Evolutionary conservation across 2,113 vertebrate genomes (phyloP).

Genomic region (Triplophysa siluroides): DNA sequence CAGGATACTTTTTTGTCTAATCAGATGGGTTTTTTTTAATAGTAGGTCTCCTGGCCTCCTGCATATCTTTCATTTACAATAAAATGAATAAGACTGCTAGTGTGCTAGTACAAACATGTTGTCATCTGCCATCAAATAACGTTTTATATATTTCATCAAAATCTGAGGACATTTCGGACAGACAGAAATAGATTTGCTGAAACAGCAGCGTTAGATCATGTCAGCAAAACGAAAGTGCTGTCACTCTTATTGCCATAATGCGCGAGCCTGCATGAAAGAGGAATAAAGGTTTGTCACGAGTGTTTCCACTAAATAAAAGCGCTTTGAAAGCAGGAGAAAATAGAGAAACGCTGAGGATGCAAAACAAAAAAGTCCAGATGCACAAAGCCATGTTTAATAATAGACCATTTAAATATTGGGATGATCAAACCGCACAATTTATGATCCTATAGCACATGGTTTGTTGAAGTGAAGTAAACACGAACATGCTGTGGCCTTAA

Average conservation of each 20-base stretch:
- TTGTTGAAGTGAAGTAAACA: slow-evolving; percentile 44
- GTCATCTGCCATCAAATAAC: neutral
- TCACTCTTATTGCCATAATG: neutral
- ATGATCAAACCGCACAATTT: slow-evolving; percentile 2
- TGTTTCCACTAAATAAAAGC: slow-evolving; percentile 47
- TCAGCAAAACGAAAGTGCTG: neutral
- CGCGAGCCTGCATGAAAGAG: slow-evolving; percentile 27
- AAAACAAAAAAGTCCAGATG: neutral
- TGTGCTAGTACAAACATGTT: neutral
- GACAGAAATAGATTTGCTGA: neutral
- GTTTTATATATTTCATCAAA: neutral
- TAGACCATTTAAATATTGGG: neutral
- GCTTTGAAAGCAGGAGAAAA: slow-evolving; percentile 61
- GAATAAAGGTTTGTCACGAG: slow-evolving; percentile 63
- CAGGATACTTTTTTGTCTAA: too few relatives aligned
- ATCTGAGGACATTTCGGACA: neutral
- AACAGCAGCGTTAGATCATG: neutral
- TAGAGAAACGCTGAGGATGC: slow-evolving; percentile 27
- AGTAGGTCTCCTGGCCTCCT: too few relatives aligned
- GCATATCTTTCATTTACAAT: too few relatives aligned
- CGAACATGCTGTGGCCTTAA: slow-evolving; percentile 40
- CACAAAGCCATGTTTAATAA: neutral
- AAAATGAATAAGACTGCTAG: too few relatives aligned
- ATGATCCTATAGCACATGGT: slow-evolving; percentile 6
- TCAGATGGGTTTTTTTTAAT: too few relatives aligned